Base-by-base conservation (phyloP, 2,888 invertebrate species). In the Entomobrya proxima region DNA sequence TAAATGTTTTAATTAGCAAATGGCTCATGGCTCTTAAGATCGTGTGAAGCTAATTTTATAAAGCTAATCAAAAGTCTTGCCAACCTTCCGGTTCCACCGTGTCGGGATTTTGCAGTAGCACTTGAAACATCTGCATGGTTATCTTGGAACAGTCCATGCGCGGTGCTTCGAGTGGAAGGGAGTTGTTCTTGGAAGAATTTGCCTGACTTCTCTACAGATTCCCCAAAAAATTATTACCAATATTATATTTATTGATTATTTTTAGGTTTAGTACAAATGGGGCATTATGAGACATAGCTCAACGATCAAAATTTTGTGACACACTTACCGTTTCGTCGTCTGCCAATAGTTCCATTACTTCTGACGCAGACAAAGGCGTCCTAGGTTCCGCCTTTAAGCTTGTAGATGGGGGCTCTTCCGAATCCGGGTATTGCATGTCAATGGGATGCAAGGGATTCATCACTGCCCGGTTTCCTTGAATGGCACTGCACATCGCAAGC, bases 71-170 rank as follows among this genome's bases (percentile, higher is more conserved):
- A 44, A n/a, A n/a, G n/a, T 6, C 15, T 2, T 64, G 5, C 32
- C 18, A 18, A 84, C 84, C 84, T 84, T 84, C 84, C n/a, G 84
- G 84, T 32, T 84, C 84, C 9, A 84, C 84, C 4, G 69, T 50
- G 30, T 84, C 84, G 2, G 84, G 84, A 37, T 84, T 84, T 44
- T 84, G 84, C 11, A 84, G 84, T 7, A 84, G 58, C 0, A 84
- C 84, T 84, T 84, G 78, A 27, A 84, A 84, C n/a, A 72, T 78
- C 21, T 84, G 84, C 72, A 78, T 78, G 11, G 84, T 84, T 37
- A 84, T 78, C 24, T 84, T 84, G 5, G 84, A 78, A 24, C 84
- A 84, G 50, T 84, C 84, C 78, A 84, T 84, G 11, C 47, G 24
- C 24, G 35, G 4, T 2, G n/a, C 27, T 37, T 77, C 44, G 1